A percentile compares a stretch with the other conserved stretches of the same genome.
Evolutionary conservation across 2,797 vertebrate genomes (phyloP).

Genomic region (Aplochiton taeniatus): DNA sequence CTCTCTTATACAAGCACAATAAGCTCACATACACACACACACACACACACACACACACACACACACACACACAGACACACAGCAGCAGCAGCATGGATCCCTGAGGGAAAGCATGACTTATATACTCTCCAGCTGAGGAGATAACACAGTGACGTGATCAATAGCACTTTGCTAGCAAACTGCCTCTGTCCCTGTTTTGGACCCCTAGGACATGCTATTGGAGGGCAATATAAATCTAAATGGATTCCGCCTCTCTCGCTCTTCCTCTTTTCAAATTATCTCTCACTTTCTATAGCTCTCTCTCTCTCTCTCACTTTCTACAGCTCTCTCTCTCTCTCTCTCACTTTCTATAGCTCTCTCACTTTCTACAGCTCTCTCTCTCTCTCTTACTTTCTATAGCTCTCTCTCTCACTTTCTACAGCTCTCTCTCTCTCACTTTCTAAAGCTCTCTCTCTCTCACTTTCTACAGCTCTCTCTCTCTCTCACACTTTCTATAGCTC

Average conservation of each 20-base stretch:
- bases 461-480: neutral
- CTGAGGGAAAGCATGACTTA: slow-evolving; percentile 54
- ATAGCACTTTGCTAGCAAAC: slow-evolving; percentile 59
- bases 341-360: neutral
- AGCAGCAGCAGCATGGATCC: slow-evolving; percentile 2
- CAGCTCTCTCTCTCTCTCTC: neutral
- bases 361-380: neutral
- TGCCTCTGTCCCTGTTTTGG: slow-evolving; percentile 25
- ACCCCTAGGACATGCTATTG: slow-evolving; percentile 51
- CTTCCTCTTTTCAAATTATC: slow-evolving; percentile 39
- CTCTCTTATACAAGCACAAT: neutral
- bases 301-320: slow-evolving; percentile 9
- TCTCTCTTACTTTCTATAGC: neutral
- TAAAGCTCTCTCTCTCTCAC: neutral
- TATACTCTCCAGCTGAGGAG: slow-evolving; percentile 48
- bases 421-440: neutral
- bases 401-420: too few relatives aligned
- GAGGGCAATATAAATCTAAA: slow-evolving; percentile 58
- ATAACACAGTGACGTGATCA: slow-evolving; percentile 65
- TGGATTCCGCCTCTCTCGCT: slow-evolving; percentile 37
- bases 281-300: slow-evolving; percentile 38
- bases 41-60: slow-evolving; percentile 10
- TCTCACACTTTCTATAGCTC: neutral
- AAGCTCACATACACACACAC: slow-evolving; percentile 1
- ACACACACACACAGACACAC: slow-evolving; percentile 5